Base-by-base conservation (phyloP, 64 coral and sea anemone species). In the Cladopsammia gracilis region DNA sequence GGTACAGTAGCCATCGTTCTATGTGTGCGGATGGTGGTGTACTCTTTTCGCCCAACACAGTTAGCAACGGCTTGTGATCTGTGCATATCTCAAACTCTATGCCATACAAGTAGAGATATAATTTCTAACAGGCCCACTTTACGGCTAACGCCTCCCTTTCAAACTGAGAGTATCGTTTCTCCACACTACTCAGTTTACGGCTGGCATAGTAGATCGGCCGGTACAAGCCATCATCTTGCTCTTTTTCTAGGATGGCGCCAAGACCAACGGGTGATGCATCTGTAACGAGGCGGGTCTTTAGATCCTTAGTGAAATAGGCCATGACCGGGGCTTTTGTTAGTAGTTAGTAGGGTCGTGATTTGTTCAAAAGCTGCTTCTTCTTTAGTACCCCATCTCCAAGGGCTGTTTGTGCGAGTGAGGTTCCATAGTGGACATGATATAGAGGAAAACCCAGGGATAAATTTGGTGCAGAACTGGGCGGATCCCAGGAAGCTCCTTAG, bases 251-350 rank as follows among this genome's bases (percentile, higher is more conserved):
- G 53, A 87, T 73, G 16, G 81, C 58, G 4, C 81, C 81, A 64
- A 85, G 81, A 24, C 58, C 81, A 42, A 87, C 83, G 48, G 65
- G 65, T 23, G 71, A 89, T 4, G 86, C 71, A 62, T 89, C 86
- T 76, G 86, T 59, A 20, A 43, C 52, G 48, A 87, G 64, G 25
- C 61, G 44, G 18, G 66, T 71, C 47, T 72, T 50, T 4, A 81
- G 50, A 85, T 53, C 70, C 42, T 75, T 50, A 10, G 80, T 60
- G 22, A 87, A 87, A 50, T 77, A 93, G 43, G 72, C 91, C 73
- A 93, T 87, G n/a, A 93, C 83, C 70, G 83, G 91, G 18, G 91
- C 73, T n/a, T n/a, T n/a, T n/a, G n/a, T n/a, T n/a, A 48, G 68
- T 52, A 10, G 70, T 76, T 51, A 76, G 44, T 58, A 71, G 7